These are phyloP conservation scores for Anthrax anthrax DNA, from an alignment of 2,888 invertebrate genomes.

Conservation along the genomic window DNA sequence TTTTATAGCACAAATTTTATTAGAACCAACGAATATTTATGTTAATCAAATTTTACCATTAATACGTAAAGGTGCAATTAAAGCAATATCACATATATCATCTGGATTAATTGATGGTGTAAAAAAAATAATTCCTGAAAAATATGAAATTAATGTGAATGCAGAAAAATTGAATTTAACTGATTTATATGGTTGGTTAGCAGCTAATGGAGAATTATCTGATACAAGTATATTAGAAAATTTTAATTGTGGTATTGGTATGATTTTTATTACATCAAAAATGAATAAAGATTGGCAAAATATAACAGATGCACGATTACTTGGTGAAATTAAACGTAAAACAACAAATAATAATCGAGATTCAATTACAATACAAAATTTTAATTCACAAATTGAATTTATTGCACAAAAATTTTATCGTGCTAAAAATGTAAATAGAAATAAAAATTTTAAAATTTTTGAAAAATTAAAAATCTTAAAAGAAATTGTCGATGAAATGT, in stretches of 20 bases:
- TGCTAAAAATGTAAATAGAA: background rate
- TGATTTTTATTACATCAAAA: conserved; percentile 58
- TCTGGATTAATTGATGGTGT: conserved; percentile 85
- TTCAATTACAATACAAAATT: conserved; percentile 46
- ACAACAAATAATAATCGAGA: background rate
- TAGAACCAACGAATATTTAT: conserved; percentile 72
- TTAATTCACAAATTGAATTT: conserved; percentile 47
- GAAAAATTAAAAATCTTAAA: background rate
- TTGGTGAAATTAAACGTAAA: conserved; percentile 34
- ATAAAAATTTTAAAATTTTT: background rate
- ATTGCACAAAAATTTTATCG: conserved; percentile 21
- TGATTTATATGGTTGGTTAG: conserved; percentile 80
- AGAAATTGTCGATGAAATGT: background rate
- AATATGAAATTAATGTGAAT: conserved; percentile 51
- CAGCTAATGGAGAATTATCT: conserved; percentile 55
- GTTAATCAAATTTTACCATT: conserved; percentile 58
- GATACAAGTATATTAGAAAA: conserved; percentile 73
- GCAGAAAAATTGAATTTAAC: conserved; percentile 58
- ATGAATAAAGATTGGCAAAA: conserved; percentile 36
- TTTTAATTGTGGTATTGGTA: conserved; percentile 93
- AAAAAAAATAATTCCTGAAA: conserved; percentile 61
- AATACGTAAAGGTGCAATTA: conserved; percentile 54
- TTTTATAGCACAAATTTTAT: background rate
- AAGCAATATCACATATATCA: conserved; percentile 85
- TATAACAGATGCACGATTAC: conserved; percentile 33